phyloP scores from a whole-genome alignment of 53 echinoderm and acorn worm genomes.

The Echinometra lucunter region DNA sequence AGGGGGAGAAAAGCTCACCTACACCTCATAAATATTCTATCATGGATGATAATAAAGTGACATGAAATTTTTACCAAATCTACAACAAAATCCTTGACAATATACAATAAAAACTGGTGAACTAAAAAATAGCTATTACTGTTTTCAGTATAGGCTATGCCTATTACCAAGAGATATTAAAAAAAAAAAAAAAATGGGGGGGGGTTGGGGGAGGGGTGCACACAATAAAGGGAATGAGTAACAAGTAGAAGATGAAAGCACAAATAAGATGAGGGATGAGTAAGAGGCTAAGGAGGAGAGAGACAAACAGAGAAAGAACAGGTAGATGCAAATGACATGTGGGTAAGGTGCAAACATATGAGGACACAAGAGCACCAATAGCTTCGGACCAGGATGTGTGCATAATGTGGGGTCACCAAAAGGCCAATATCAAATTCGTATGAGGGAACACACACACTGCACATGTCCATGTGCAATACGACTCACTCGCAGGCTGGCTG shows the following conservation, averaged over 20 bases:
- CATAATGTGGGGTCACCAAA: constrained; percentile 49
- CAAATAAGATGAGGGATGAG: background rate
- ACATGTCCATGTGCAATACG: constrained; percentile 5
- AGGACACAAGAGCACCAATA: background rate
- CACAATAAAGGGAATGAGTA: background rate
- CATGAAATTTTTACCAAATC: too few relatives aligned
- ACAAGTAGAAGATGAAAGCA: background rate
- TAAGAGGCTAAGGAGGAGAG: constrained; percentile 13
- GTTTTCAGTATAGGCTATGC: too few relatives aligned
- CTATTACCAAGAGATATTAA: too few relatives aligned
- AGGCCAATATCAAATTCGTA: constrained; percentile 24
- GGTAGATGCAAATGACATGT: constrained; percentile 53
- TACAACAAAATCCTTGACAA: too few relatives aligned
- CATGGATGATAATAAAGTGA: too few relatives aligned
- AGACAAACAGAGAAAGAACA: background rate
- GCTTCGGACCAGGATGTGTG: constrained; percentile 3
- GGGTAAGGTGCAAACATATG: constrained; percentile 4
- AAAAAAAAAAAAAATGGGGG: background rate
- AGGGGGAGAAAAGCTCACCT: background rate
- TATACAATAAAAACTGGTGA: too few relatives aligned
- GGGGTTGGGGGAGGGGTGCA: background rate
- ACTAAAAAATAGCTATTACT: too few relatives aligned
- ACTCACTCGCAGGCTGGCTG: background rate
- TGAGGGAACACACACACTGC: background rate
- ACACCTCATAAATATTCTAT: background rate